These are phyloP conservation scores for Drosophila barbarae DNA, from an alignment of 2,888 invertebrate genomes.

Conservation along the genomic window DNA sequence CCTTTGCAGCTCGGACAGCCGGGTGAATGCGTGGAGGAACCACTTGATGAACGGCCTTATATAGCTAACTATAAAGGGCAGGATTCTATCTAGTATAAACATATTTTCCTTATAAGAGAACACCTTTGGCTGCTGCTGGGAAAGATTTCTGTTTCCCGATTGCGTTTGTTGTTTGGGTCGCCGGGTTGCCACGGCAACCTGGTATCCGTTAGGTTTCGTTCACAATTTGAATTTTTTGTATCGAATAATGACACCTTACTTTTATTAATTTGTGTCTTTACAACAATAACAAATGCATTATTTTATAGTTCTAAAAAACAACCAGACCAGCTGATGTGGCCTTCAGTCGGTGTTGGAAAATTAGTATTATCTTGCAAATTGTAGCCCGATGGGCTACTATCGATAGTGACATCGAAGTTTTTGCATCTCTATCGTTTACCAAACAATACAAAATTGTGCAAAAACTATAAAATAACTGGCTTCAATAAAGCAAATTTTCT, in stretches of 20 bases:
- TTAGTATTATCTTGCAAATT: not conserved
- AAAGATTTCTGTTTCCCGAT: not conserved
- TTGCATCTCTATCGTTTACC: not conserved
- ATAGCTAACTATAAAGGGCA: constrained; percentile 83
- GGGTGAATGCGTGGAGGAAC: constrained; percentile 91
- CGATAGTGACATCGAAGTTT: not conserved
- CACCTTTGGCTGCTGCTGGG: too few relatives aligned
- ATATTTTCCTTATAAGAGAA: constrained; percentile 44
- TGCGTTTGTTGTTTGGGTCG: not conserved
- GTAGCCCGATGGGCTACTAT: not conserved
- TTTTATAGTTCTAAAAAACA: not conserved
- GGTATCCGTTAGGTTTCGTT: not conserved
- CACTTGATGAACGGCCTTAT: constrained; percentile 93
- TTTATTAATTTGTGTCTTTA: not conserved
- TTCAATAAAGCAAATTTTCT: not conserved
- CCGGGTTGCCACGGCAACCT: constrained; percentile 8
- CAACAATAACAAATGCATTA: constrained; percentile 1
- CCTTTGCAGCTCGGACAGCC: constrained; percentile 94
- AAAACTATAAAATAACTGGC: not conserved
- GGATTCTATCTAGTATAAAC: constrained; percentile 61
- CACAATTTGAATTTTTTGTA: not conserved
- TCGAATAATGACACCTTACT: not conserved
- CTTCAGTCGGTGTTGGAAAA: not conserved
- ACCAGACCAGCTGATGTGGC: not conserved
- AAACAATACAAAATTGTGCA: not conserved